Percentiles rank a stretch among this genome's conserved stretches.
These are phyloP conservation scores for Phalacrocorax carbo DNA, from an alignment of 2,113 vertebrate genomes.

Conservation along the genomic window DNA sequence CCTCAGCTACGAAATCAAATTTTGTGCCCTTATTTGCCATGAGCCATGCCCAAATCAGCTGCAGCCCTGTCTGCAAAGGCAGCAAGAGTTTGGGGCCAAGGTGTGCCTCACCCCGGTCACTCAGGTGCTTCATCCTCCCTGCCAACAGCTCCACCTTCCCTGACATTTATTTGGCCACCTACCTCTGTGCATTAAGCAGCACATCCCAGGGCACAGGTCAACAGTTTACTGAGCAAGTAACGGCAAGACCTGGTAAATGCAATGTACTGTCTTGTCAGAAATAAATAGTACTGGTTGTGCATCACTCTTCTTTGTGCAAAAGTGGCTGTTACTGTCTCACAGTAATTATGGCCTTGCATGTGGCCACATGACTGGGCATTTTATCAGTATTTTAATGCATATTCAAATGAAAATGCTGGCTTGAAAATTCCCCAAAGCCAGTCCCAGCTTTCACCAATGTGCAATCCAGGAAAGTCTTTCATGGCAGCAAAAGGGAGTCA, in stretches of 20 bases:
- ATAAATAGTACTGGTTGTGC: background rate
- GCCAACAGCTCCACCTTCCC: background rate
- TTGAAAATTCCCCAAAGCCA: background rate
- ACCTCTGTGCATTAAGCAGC: background rate
- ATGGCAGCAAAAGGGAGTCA: background rate
- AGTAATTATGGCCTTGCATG: background rate
- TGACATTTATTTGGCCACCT: background rate
- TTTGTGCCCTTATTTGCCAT: background rate
- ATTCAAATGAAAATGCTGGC: background rate
- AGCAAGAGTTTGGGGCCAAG: background rate
- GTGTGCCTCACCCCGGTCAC: background rate
- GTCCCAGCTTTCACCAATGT: background rate
- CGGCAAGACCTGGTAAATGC: background rate
- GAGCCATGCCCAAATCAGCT: background rate
- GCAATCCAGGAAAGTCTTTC: background rate
- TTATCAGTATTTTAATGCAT: background rate
- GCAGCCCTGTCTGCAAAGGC: background rate
- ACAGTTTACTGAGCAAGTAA: background rate
- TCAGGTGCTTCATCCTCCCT: background rate
- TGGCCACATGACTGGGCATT: accelerated
- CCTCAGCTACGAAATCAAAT: background rate
- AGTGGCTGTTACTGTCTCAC: background rate
- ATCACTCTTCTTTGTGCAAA: background rate
- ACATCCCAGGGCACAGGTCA: accelerated
- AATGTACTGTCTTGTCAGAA: background rate